Conservation (phyloP, 2,797 vertebrate species). For the Eulemur albifrons region DNA sequence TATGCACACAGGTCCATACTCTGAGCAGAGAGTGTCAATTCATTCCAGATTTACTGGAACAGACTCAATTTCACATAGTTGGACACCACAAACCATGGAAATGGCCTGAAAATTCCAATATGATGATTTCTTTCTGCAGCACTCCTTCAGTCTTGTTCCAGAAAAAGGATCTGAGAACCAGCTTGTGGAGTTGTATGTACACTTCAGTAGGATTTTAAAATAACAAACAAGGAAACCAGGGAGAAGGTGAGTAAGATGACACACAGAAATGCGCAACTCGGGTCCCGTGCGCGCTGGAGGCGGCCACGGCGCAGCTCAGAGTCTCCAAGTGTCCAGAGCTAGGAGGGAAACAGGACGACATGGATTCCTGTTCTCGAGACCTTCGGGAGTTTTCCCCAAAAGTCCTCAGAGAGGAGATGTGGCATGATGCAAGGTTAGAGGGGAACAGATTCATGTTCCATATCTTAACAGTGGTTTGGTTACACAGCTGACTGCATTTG, state of each 20-base stretch:
- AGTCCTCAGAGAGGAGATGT: background rate
- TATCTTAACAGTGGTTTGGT: background rate
- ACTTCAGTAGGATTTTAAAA: constrained; percentile 30
- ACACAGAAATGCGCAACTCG: background rate
- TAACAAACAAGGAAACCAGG: background rate
- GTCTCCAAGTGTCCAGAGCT: background rate
- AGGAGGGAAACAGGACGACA: background rate
- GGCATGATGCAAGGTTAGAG: background rate
- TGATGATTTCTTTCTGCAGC: constrained; percentile 46
- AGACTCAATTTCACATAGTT: constrained; percentile 40
- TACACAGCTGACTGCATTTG: background rate
- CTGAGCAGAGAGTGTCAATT: background rate
- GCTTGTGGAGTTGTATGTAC: background rate
- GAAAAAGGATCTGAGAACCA: constrained; percentile 28
- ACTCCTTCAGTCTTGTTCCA: constrained; percentile 46
- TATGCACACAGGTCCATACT: background rate
- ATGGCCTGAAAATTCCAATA: constrained; percentile 56
- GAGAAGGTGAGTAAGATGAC: background rate
- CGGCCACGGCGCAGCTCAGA: background rate
- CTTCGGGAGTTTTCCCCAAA: background rate
- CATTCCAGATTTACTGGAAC: constrained; percentile 65
- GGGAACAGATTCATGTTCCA: background rate
- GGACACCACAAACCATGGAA: constrained; percentile 32
- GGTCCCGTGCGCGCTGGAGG: background rate
- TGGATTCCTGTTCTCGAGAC: background rate